Evolutionary conservation across 2,113 vertebrate species (phyloP).

Genomic region (Vireo altiloquus): DNA sequence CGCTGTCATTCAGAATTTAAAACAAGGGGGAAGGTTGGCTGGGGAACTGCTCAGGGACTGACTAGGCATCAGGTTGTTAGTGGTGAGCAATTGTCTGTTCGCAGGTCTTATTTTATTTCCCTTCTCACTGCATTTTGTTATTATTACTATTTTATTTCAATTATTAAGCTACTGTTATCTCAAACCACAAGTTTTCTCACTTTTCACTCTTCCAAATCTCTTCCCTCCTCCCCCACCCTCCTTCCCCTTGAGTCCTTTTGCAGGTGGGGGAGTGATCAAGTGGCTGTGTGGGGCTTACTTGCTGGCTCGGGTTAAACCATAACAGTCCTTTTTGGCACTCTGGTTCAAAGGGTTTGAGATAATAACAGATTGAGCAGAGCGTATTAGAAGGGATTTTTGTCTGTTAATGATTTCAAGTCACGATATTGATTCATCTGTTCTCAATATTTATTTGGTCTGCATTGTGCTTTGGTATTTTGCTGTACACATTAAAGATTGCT

Average conservation of each 20-base stretch:
- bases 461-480: not conserved
- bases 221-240: not conserved
- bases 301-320: not conserved
- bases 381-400: not conserved
- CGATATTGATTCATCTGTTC: not conserved
- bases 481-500: not conserved
- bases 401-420: not conserved
- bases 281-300: not conserved
- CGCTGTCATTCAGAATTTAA: not conserved
- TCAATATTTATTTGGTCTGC: not conserved
- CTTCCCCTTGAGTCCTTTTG: not conserved
- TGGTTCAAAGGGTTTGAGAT: not conserved
- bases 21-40: not conserved
- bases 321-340: not conserved
- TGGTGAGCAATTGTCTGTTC: not conserved
- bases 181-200: not conserved
- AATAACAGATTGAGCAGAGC: not conserved
- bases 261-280: not conserved
- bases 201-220: not conserved
- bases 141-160: not conserved
- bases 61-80: not conserved
- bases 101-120: not conserved
- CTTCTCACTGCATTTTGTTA: not conserved
- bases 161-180: not conserved
- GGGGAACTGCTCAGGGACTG: rapidly evolving